Evolutionary conservation across 2,888 invertebrate species (phyloP), one percentile per base, ranked within the genome.

Genomic region (Lysandra bellargus): DNA sequence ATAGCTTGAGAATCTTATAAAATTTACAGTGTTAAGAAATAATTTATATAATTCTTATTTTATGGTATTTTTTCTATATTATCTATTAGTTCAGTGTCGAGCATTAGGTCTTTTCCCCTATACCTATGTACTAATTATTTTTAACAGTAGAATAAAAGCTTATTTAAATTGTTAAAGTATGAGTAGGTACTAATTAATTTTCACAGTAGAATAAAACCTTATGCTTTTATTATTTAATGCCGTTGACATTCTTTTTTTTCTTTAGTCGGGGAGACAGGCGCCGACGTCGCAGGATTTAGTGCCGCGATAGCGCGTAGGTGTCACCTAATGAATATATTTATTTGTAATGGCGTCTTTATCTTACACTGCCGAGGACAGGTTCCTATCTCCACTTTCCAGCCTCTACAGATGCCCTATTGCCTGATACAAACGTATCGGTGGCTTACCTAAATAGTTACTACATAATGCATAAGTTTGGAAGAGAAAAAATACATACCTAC

Each of bases 291-390:
- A 91, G 92, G 92, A 94, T 94, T 94, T 94, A 94, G 90, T 92
- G 89, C 87, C 88, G 87, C 88, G 93, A 94, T 93, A 92, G 83
- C 86, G 90, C 90, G 94, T 94, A 92, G 94, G 94, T 93, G 94
- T 94, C 90, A 88, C 90, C 92, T 94, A 94, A 94, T 94, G 94
- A 94, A 94, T 93, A 93, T 92, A 93, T 92, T 93, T 94, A 93
- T 93, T 94, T 93, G 89, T 89, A 89, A 86, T 85, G 86, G 85
- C 86, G 86, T 84, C 83, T 92, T 92, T 91, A 91, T 91, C 92
- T 90, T 87, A 85, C 86, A 86, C 89, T 88, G 86, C 87, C 84
- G 82, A 83, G 81, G 88, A 89, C 89, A 87, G 85, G 87, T 85
- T 83, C 83, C 84, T 87, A 87, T 87, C 86, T 83, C 80, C 81